Evolutionary conservation across 2,113 vertebrate species (phyloP).

Genomic region (Corythoichthys intestinalis): DNA sequence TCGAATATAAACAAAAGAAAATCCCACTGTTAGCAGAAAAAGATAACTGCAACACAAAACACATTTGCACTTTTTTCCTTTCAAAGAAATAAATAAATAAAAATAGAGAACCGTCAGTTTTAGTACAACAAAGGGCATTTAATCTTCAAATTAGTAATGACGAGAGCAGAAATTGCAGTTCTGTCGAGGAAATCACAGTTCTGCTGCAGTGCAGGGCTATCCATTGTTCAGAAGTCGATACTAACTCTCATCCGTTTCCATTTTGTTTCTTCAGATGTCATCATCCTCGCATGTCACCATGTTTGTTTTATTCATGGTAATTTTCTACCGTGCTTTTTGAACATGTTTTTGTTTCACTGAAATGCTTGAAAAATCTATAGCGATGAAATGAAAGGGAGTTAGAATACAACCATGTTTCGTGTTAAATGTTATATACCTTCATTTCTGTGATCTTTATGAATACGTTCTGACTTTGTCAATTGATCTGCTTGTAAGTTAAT

Average conservation of each 20-base stretch:
- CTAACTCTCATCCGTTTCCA: constrained; percentile 72
- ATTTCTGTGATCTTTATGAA: constrained; percentile 70
- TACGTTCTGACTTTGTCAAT: constrained; percentile 14
- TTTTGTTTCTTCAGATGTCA: constrained; percentile 60
- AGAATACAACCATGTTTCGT: constrained; percentile 43
- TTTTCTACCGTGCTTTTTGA: constrained; percentile 42
- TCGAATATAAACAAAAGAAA: neutral
- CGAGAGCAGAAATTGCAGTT: constrained; percentile 23
- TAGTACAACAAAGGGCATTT: neutral
- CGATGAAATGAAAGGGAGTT: constrained; percentile 39
- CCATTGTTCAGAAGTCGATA: constrained; percentile 54
- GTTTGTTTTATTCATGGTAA: constrained; percentile 47
- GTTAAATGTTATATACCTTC: constrained; percentile 2
- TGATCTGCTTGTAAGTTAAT: neutral
- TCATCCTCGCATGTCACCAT: constrained; percentile 72
- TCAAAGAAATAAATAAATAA: too few relatives aligned
- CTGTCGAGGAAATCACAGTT: constrained; percentile 50
- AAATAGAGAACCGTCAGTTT: neutral
- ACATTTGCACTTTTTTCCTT: neutral
- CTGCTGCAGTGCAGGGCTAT: constrained; percentile 56
- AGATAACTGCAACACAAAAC: neutral
- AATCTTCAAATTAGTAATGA: constrained; percentile 12
- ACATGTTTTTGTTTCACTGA: constrained; percentile 45
- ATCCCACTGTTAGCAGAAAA: neutral
- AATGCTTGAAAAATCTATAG: constrained; percentile 62